Evolutionary conservation across 2,888 invertebrate genomes (phyloP), one percentile per base, ranked within the genome.

Genomic region (Xestia ashworthii): DNA sequence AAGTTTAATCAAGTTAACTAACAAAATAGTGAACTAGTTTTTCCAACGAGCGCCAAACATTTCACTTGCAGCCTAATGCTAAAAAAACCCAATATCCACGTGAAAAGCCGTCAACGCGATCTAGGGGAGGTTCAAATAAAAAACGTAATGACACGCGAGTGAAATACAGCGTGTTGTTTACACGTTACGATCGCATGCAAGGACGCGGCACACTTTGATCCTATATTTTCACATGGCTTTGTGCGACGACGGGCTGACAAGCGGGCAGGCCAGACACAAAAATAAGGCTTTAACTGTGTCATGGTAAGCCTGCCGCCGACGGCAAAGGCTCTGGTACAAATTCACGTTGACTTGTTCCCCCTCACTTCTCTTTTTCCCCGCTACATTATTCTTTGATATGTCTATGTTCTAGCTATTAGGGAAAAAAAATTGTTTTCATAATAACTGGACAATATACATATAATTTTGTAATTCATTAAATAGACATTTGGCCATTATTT

Each of bases 221-320:
- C 96, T 95, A 94, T 94, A 95, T 95, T 96, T 96, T 95, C 95
- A 94, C 95, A 93, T 95, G 95, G 96, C 96, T 96, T 96, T 96
- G 96, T 95, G 93, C 95, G 94, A 93, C 95, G 94, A 92, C 95
- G 93, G 94, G 93, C 93, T 96, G 96, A 96, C 96, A 96, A 95
- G 95, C 96, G 95, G 93, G 93, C 95, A 93, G 94, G 95, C 94
- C 95, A 95, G 94, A 96, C 95, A 94, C 96, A 96, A 96, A 96
- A 96, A 96, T 96, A 96, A 96, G 95, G 96, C 96, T 96, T 96
- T 96, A 94, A 95, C 95, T 95, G 93, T 96, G 96, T 96, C 96
- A 96, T 92, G 93, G 95, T 96, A 96, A 96, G 96, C 96, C 96
- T 96, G 96, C 94, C 92, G 94, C 92, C 95, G 96, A 96, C 96